Conservation (phyloP, 2,113 vertebrate genomes). For the Dolichotis patagonum region DNA sequence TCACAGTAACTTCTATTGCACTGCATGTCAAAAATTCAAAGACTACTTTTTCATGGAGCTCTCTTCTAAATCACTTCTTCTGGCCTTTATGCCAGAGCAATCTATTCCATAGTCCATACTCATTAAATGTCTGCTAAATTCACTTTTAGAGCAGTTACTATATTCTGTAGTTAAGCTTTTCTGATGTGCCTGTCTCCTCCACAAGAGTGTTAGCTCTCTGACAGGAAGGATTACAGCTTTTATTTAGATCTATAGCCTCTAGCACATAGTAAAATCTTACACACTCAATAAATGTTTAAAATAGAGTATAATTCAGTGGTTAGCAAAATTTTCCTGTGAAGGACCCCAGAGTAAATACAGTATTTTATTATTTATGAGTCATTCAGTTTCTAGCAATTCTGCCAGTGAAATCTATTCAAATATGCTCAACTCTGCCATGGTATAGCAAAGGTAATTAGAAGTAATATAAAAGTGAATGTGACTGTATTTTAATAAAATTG, state of each 20-base stretch:
- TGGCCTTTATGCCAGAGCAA: not conserved
- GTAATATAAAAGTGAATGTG: not conserved
- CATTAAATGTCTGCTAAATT: not conserved
- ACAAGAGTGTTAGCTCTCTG: not conserved
- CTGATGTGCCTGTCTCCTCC: not conserved
- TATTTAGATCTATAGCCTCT: not conserved
- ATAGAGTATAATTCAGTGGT: not conserved
- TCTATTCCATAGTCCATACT: not conserved
- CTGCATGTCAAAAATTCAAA: not conserved
- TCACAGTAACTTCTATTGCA: not conserved
- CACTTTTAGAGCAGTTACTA: not conserved
- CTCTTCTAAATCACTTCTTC: not conserved
- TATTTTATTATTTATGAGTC: not conserved
- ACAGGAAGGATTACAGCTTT: not conserved
- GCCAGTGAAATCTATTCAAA: not conserved
- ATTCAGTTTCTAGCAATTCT: constrained; percentile 1
- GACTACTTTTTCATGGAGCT: not conserved
- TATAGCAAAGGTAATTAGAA: not conserved
- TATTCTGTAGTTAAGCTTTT: not conserved
- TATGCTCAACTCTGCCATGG: not conserved
- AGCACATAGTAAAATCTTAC: constrained; percentile 27
- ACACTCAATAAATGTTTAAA: constrained; percentile 23
- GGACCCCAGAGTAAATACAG: not conserved
- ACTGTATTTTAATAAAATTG: not conserved
- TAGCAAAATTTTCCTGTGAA: constrained; percentile 34